Conservation (phyloP, 2,888 invertebrate species). For the Pogonocherus hispidulus region DNA sequence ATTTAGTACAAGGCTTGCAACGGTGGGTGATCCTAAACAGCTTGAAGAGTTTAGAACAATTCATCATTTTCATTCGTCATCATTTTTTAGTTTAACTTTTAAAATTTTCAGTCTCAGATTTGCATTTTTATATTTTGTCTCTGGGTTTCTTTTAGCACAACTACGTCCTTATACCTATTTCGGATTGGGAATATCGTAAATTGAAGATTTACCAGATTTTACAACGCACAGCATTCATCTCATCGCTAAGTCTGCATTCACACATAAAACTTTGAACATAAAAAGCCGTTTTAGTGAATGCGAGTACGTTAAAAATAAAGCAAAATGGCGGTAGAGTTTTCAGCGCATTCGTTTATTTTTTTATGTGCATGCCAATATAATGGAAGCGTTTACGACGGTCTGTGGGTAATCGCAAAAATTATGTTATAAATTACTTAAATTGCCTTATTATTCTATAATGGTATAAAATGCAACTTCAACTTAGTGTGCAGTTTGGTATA, state of each 20-base stretch:
- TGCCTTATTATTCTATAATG: conserved; percentile 11
- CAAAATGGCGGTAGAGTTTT: not conserved
- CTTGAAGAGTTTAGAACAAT: too few species aligned
- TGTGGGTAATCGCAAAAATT: conserved; percentile 12
- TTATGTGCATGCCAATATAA: not conserved
- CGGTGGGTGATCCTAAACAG: too few species aligned
- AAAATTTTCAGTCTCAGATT: too few species aligned
- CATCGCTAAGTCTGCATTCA: not conserved
- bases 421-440: conserved; percentile 10
- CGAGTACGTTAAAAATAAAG: not conserved
- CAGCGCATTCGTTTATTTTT: not conserved
- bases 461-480: not conserved
- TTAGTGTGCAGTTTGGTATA: not conserved
- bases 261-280: not conserved
- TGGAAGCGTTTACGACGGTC: conserved; percentile 6
- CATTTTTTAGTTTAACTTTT: too few species aligned
- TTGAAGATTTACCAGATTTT: not conserved
- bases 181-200: not conserved
- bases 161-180: too few species aligned
- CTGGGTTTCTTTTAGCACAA: too few species aligned
- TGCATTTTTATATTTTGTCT: too few species aligned
- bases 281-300: not conserved
- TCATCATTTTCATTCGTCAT: too few species aligned
- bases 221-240: too few species aligned
- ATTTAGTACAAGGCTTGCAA: too few species aligned